Conservation (phyloP, 2,113 vertebrate genomes). For the Ahaetulla prasina region DNA sequence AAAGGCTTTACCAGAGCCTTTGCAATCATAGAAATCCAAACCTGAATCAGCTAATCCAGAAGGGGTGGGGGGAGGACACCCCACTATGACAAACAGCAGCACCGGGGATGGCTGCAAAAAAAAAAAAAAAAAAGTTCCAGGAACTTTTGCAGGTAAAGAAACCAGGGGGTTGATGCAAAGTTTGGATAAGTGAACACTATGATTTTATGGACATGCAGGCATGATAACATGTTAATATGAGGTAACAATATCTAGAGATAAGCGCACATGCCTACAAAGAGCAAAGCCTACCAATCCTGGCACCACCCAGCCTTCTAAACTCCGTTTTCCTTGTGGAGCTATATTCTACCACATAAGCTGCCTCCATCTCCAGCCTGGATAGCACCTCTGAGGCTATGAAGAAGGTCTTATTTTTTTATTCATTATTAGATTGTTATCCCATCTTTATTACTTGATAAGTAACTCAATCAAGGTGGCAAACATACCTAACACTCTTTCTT, state of each 20-base stretch:
- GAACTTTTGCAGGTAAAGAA: background rate
- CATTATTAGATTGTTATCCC: background rate
- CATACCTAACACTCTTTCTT: background rate
- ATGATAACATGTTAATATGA: background rate
- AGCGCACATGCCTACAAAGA: background rate
- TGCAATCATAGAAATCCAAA: background rate
- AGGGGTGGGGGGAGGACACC: no score
- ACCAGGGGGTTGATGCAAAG: background rate
- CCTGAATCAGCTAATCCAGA: background rate
- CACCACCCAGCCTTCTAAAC: background rate
- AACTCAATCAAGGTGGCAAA: background rate
- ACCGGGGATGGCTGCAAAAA: background rate
- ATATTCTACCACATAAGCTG: background rate
- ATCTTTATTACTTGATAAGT: background rate
- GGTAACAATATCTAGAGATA: background rate
- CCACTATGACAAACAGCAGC: background rate
- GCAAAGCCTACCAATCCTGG: no score
- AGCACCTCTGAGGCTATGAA: background rate
- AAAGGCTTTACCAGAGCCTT: background rate
- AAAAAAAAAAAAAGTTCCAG: background rate
- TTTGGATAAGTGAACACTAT: background rate
- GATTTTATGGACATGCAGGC: background rate
- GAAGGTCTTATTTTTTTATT: background rate
- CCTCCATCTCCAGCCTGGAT: background rate
- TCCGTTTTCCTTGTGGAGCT: background rate